Evolutionary conservation across 2,888 invertebrate species (phyloP).

Genomic region (Cepaea hortensis): DNA sequence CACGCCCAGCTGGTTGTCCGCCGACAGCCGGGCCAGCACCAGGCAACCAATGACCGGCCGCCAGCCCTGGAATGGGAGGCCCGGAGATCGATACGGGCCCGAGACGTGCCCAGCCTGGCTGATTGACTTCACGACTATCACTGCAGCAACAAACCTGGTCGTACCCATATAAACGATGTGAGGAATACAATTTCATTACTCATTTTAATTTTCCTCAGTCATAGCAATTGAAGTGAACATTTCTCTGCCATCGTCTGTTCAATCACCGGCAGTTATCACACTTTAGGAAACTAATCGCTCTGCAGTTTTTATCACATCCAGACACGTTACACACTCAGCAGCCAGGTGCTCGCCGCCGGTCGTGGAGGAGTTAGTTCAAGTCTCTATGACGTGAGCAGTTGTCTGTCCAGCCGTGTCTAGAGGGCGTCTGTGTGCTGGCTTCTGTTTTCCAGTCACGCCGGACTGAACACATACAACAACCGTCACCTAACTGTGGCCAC

Average conservation of each 20-base stretch:
- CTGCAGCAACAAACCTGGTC: not conserved
- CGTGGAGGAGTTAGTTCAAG: no score
- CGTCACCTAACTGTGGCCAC: no score
- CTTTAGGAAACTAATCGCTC: not conserved
- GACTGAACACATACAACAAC: no score
- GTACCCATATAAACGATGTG: constrained; percentile 42
- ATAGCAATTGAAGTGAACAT: constrained; percentile 34
- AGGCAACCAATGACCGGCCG: constrained; percentile 38
- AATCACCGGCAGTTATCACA: constrained; percentile 21
- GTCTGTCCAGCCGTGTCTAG: no score
- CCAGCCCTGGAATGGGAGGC: constrained; percentile 18
- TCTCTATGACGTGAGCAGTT: no score
- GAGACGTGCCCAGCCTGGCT: constrained; percentile 40
- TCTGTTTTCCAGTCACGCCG: no score
- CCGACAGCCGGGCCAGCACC: constrained; percentile 8
- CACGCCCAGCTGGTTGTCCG: constrained; percentile 40
- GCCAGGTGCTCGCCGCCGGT: no score
- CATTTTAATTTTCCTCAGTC: constrained; percentile 57
- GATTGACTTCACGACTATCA: constrained; percentile 39
- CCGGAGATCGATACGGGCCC: constrained; percentile 39
- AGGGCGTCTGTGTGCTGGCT: no score
- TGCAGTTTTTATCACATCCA: not conserved
- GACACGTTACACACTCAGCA: no score
- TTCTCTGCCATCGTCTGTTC: not conserved
- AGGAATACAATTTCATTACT: constrained; percentile 61